Evolutionary conservation across 2,113 vertebrate genomes (phyloP).

Genomic region (Paralichthys olivaceus): DNA sequence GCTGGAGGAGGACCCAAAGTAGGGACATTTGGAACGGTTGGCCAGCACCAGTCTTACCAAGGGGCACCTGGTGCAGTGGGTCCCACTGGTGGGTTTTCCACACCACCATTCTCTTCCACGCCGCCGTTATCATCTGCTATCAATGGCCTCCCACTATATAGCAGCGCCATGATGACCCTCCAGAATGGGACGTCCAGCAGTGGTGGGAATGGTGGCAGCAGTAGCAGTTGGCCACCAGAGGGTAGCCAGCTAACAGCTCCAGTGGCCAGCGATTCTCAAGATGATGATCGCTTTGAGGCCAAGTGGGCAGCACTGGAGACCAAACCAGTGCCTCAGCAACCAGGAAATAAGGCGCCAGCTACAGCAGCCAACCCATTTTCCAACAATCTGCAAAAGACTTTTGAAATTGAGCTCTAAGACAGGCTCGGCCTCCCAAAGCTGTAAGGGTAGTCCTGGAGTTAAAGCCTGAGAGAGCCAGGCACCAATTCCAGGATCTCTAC

Average conservation of each 20-base stretch:
- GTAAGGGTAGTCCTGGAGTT: slow-evolving; percentile 35
- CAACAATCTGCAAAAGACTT: slow-evolving; percentile 91
- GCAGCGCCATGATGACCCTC: slow-evolving; percentile 65
- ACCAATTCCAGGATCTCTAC: slow-evolving; percentile 39
- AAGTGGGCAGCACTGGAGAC: slow-evolving; percentile 92
- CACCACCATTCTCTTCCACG: slow-evolving; percentile 68
- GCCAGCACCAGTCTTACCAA: slow-evolving; percentile 66
- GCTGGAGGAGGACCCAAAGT: slow-evolving; percentile 78
- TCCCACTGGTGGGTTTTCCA: slow-evolving; percentile 64
- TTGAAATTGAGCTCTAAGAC: slow-evolving; percentile 91
- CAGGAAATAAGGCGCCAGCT: slow-evolving; percentile 69
- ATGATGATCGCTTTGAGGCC: slow-evolving; percentile 90
- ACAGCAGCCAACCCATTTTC: slow-evolving; percentile 88
- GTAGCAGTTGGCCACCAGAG: slow-evolving; percentile 86
- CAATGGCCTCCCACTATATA: slow-evolving; percentile 73
- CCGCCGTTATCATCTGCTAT: slow-evolving; percentile 55
- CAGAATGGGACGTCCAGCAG: slow-evolving; percentile 76
- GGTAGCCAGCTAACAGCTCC: slow-evolving; percentile 75
- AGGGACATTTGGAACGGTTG: slow-evolving; percentile 59
- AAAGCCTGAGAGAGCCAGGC: slow-evolving; percentile 20
- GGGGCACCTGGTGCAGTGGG: slow-evolving; percentile 44
- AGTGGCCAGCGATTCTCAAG: slow-evolving; percentile 65
- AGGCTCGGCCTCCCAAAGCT: slow-evolving; percentile 38
- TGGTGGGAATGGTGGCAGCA: slow-evolving; percentile 51
- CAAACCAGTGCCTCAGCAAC: slow-evolving; percentile 75